phyloP scores from a whole-genome alignment of 92 coral and sea anemone genomes.

The Parazoanthus swiftii region DNA sequence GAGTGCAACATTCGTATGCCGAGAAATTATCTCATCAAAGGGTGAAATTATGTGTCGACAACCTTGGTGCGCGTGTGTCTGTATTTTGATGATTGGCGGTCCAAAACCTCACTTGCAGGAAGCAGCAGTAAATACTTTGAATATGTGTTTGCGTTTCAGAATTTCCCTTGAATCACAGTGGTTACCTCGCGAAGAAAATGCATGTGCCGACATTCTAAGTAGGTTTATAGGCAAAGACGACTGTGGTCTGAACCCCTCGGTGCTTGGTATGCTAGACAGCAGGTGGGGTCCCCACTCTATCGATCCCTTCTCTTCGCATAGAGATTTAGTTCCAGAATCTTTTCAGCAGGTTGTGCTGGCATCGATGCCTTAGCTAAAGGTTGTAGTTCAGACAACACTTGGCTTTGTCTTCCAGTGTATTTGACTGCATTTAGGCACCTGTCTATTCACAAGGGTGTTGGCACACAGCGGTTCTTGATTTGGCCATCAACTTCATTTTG shows the following conservation, averaged over 20 bases:
- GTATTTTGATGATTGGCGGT: too few relatives aligned
- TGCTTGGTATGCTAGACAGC: slow-evolving; percentile 25
- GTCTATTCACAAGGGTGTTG: neutral
- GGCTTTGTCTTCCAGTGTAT: slow-evolving; percentile 41
- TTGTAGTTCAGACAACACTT: slow-evolving; percentile 38
- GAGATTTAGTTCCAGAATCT: slow-evolving; percentile 35
- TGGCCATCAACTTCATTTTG: slow-evolving; percentile 25
- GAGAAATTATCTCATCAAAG: neutral
- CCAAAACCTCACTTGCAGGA: too few relatives aligned
- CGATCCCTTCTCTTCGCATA: slow-evolving; percentile 38
- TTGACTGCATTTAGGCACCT: neutral
- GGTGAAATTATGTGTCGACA: neutral
- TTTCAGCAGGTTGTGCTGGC: slow-evolving; percentile 39
- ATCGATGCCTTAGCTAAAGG: slow-evolving; percentile 53
- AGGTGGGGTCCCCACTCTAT: slow-evolving; percentile 45
- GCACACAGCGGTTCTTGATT: slow-evolving; percentile 28
- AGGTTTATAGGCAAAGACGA: slow-evolving; percentile 39
- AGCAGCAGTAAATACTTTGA: too few relatives aligned
- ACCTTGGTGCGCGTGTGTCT: too few relatives aligned
- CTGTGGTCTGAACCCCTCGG: slow-evolving; percentile 28
- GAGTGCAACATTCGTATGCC: too few relatives aligned
- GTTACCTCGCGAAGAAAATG: too few relatives aligned
- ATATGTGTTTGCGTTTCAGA: too few relatives aligned
- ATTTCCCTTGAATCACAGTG: too few relatives aligned
- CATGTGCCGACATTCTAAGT: neutral